phyloP scores from a whole-genome alignment of 2,797 vertebrate genomes.

The Sebastes oblongus region DNA sequence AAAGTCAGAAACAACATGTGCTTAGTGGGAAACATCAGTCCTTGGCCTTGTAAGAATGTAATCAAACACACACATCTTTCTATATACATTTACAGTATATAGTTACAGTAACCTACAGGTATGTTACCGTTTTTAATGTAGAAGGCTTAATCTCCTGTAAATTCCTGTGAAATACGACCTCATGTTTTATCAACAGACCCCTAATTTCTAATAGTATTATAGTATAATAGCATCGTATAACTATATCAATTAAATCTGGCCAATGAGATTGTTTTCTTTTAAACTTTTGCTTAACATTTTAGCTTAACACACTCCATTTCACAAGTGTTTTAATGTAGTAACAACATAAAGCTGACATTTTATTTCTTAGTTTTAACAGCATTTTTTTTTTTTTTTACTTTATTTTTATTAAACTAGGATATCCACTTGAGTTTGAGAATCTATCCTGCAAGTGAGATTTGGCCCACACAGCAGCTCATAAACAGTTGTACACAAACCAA shows the following conservation, averaged over 20 bases:
- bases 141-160: not conserved
- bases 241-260: not conserved
- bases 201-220: not conserved
- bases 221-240: too few species aligned
- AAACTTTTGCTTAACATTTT: not conserved
- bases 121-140: too few species aligned
- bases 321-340: too few species aligned
- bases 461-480: not conserved
- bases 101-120: not conserved
- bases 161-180: not conserved
- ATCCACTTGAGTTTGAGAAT: not conserved
- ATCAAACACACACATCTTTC: not conserved
- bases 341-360: too few species aligned
- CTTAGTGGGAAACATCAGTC: not conserved
- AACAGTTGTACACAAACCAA: not conserved
- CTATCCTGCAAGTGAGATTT: not conserved
- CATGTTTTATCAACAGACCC: not conserved
- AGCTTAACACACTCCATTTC: not conserved
- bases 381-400: too few species aligned
- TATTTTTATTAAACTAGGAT: too few species aligned
- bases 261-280: not conserved
- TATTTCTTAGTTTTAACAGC: too few species aligned
- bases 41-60: not conserved
- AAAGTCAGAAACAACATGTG: not conserved
- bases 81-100: not conserved